Evolutionary conservation across 2,888 invertebrate species (phyloP).

Genomic region (Cheilosia vernalis): DNA sequence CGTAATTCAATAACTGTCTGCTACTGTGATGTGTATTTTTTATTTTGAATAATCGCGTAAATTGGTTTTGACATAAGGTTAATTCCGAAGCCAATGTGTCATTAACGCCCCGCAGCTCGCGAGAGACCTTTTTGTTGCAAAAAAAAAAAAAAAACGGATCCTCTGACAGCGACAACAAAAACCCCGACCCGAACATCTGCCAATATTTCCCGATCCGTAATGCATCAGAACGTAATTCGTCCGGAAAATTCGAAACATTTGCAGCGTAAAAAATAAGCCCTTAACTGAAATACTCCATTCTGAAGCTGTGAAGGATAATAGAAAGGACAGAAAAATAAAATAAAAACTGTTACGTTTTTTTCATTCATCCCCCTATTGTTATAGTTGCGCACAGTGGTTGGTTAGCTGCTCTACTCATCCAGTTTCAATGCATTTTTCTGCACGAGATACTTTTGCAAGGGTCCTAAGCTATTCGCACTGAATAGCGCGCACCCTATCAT

Average conservation of each 20-base stretch:
- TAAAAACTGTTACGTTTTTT: constrained; percentile 67
- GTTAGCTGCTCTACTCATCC: background rate
- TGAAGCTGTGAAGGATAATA: constrained; percentile 48
- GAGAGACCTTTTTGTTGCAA: constrained; percentile 39
- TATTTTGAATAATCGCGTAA: constrained; percentile 67
- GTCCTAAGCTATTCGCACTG: background rate
- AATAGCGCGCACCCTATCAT: constrained; percentile 79
- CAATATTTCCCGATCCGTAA: constrained; percentile 68
- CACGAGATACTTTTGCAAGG: constrained; percentile 30
- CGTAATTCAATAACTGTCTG: constrained; percentile 45
- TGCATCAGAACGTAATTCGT: constrained; percentile 71
- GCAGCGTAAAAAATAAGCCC: constrained; percentile 53
- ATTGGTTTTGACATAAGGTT: constrained; percentile 75
- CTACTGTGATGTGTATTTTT: constrained; percentile 5
- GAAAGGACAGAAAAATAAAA: constrained; percentile 52
- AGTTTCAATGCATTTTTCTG: constrained; percentile 53
- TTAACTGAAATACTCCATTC: constrained; percentile 48
- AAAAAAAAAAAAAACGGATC: constrained; percentile 9
- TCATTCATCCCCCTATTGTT: constrained; percentile 52
- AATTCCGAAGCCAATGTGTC: constrained; percentile 71
- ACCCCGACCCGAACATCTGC: constrained; percentile 62
- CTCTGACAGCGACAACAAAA: constrained; percentile 36
- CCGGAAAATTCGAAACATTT: constrained; percentile 73
- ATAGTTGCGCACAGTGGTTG: constrained; percentile 18
- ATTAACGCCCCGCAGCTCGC: constrained; percentile 68